A percentile compares a stretch with the other conserved stretches of the same genome.
phyloP scores from a whole-genome alignment of 1,140 invertebrate species.

The Apis cerana region DNA sequence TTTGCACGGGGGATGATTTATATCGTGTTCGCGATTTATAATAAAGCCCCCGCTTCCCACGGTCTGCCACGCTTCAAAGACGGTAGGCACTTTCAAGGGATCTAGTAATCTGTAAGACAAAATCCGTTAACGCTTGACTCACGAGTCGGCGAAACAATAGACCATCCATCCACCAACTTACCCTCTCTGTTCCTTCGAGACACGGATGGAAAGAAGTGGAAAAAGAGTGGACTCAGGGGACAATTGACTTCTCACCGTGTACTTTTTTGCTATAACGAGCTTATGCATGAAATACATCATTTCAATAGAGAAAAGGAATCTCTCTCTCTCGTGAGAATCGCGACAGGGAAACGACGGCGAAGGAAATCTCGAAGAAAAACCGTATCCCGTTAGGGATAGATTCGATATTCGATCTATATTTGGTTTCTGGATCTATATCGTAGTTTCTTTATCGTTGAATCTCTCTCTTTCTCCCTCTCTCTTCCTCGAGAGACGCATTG shows the following conservation, averaged over 20 bases:
- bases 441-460: background rate
- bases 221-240: slow-evolving; percentile 42
- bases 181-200: slow-evolving; percentile 57
- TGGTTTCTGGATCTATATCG: background rate
- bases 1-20: slow-evolving; percentile 39
- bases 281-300: background rate
- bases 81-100: slow-evolving; percentile 64
- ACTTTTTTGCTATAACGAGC: background rate
- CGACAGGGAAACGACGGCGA: too few relatives aligned
- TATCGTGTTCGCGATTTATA: slow-evolving; percentile 53
- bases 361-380: background rate
- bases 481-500: slow-evolving; percentile 22
- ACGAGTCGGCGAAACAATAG: slow-evolving; percentile 72
- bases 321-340: slow-evolving; percentile 7
- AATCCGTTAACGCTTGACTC: slow-evolving; percentile 78
- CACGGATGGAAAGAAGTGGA: slow-evolving; percentile 33
- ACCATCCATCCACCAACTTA: slow-evolving; percentile 43
- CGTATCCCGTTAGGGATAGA: slow-evolving; percentile 1
- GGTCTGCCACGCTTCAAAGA: slow-evolving; percentile 40
- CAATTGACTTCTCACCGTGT: slow-evolving; percentile 57
- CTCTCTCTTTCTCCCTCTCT: too few relatives aligned
- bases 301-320: too few relatives aligned
- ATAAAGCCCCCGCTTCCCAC: slow-evolving; percentile 54
- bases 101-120: slow-evolving; percentile 77
- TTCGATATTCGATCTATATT: background rate